Evolutionary conservation across 2,797 vertebrate species (phyloP).

Genomic region (Ciconia nigra): DNA sequence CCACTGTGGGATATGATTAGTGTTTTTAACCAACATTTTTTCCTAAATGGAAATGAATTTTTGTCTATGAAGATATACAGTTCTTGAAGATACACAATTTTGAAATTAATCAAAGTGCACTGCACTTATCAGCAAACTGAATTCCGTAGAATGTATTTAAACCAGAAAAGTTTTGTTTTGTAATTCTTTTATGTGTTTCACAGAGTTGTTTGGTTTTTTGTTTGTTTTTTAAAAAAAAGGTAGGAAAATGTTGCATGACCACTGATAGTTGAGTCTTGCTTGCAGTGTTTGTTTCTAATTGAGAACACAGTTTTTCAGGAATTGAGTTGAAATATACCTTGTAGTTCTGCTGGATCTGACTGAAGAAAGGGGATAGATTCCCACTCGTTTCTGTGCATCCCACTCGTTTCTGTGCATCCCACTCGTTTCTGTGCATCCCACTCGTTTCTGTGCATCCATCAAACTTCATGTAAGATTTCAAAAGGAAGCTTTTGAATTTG

Average conservation of each 20-base stretch:
- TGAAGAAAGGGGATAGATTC: neutral
- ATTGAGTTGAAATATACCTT: neutral
- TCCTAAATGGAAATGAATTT: neutral
- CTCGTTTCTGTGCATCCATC: neutral
- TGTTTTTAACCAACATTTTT: neutral
- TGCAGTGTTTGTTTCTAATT: neutral
- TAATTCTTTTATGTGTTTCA: neutral
- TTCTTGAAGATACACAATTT: neutral
- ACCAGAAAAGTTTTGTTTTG: neutral
- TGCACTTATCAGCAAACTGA: neutral
- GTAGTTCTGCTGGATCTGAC: neutral
- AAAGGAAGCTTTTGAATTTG: neutral
- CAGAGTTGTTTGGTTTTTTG: no score
- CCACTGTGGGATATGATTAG: neutral
- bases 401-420: neutral
- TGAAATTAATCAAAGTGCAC: neutral
- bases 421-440: neutral
- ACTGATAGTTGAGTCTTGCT: neutral
- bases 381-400: neutral
- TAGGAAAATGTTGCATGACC: neutral
- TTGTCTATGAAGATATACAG: neutral
- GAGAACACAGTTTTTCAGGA: neutral
- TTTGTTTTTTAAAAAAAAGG: neutral
- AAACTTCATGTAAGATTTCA: neutral
- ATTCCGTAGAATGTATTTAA: neutral